phyloP scores from a whole-genome alignment of 2,888 invertebrate genomes.

The Galeopsomyia nigrocyanea region DNA sequence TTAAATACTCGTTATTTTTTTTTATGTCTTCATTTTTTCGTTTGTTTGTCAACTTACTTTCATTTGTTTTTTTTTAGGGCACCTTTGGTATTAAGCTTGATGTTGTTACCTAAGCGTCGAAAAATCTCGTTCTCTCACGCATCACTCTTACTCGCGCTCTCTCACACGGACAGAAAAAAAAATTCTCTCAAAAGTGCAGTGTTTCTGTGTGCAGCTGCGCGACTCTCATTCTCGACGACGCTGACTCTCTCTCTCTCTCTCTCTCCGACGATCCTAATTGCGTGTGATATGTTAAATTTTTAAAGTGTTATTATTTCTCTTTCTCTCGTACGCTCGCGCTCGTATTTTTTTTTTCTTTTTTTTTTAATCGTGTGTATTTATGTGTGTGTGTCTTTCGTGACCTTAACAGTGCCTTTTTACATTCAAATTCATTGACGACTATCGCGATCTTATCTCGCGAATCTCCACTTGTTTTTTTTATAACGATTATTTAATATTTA shows the following conservation, averaged over 20 bases:
- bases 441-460: constrained; percentile 32
- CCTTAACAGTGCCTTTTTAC: constrained; percentile 59
- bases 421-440: constrained; percentile 47
- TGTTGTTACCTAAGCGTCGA: constrained; percentile 62
- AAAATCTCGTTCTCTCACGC: constrained; percentile 42
- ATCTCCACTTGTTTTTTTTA: constrained; percentile 9
- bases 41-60: constrained; percentile 26
- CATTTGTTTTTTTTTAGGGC: constrained; percentile 75
- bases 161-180: constrained; percentile 36
- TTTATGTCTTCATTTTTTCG: constrained; percentile 22
- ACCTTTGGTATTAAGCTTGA: constrained; percentile 90
- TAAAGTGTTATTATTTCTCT: not conserved
- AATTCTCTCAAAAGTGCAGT: not conserved
- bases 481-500: constrained; percentile 36
- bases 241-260: constrained; percentile 2
- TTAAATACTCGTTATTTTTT: constrained; percentile 69
- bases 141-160: constrained; percentile 43
- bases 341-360: not conserved
- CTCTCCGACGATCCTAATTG: not conserved
- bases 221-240: not conserved
- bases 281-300: not conserved
- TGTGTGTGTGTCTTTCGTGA: constrained; percentile 46
- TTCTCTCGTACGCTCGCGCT: constrained; percentile 5
- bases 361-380: constrained; percentile 6
- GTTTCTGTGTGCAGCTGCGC: not conserved